Evolutionary conservation across 2,888 invertebrate species (phyloP), one percentile per base, ranked within the genome.

Genomic region (Eupithecia subfuscata): DNA sequence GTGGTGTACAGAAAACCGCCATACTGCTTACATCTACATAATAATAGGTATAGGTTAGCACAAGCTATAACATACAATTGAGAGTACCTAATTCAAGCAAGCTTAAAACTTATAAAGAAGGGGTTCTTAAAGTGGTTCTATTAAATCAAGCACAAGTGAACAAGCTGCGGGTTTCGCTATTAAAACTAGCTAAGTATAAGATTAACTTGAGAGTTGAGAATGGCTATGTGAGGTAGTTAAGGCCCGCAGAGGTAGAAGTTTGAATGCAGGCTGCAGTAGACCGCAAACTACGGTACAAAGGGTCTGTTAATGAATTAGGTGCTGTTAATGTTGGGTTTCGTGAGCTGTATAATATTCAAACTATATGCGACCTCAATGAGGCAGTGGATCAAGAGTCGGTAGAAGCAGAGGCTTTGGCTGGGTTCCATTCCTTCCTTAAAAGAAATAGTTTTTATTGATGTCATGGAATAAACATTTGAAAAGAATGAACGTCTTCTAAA

Each of bases 211-310:
- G 81, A 85, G 84, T 84, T 83, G 84, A 81, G 85, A 87, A 86
- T 85, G 82, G 85, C 81, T 85, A 82, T 80, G 82, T 81, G 83
- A 84, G 85, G 84, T 86, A 83, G 87, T 89, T 86, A 84, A 88
- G 86, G 85, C 87, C 87, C 85, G 86, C 87, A 88, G 88, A 90
- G 87, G 87, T 87, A 80, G 82, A 89, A 90, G 88, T 90, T 90
- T 84, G 80, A 83, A 82, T 87, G 87, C 87, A 88, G 84, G 84
- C 84, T 87, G 88, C 86, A 85, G 83, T 79, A 84, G 81, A 87
- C 87, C 87, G 84, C 87, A 85, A 88, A 84, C 85, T 86, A 79
- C 80, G 79, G 82, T 81, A 88, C 87, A 87, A 86, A 87, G 84
- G 83, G 77, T 79, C 72, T 73, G 80, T 82, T 86, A 86, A 88